phyloP scores from a whole-genome alignment of 2,113 vertebrate species.

The Nibea coibor region DNA sequence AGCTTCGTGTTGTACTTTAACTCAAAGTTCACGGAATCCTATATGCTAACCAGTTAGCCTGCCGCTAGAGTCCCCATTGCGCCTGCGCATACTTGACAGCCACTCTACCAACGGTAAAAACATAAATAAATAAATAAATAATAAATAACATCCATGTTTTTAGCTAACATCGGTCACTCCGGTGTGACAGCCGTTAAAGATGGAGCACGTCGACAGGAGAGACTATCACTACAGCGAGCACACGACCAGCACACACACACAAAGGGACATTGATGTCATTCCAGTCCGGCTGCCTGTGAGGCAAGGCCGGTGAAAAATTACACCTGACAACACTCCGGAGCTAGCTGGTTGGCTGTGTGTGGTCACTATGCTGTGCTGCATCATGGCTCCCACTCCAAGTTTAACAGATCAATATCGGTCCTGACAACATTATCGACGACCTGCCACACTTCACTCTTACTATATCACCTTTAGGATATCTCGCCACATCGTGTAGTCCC shows the following conservation, averaged over 20 bases:
- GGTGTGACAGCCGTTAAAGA: conserved; percentile 1
- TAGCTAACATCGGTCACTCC: conserved; percentile 6
- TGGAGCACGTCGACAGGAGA: rapidly evolving
- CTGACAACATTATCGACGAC: conserved; percentile 31
- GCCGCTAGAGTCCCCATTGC: conserved; percentile 29
- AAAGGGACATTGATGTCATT: background rate
- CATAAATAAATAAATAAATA: conserved; percentile 16
- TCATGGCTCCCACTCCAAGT: conserved; percentile 63
- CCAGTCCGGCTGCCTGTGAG: conserved; percentile 19
- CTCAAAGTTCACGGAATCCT: conserved; percentile 31
- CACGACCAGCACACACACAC: background rate
- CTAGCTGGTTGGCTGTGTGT: conserved; percentile 63
- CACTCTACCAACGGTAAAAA: conserved; percentile 38
- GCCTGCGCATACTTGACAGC: conserved; percentile 69
- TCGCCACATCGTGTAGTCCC: background rate
- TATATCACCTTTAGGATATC: background rate
- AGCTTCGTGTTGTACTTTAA: background rate
- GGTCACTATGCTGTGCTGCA: conserved; percentile 63
- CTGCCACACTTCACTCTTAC: conserved; percentile 21
- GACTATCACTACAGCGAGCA: background rate
- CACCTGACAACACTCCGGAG: conserved; percentile 70
- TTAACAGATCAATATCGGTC: conserved; percentile 32
- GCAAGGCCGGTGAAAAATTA: conserved; percentile 63
- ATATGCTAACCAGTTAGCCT: conserved; percentile 58
- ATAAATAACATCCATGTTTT: conserved; percentile 53